Conservation (phyloP, 2,113 vertebrate genomes). For the Corythaixoides concolor region DNA sequence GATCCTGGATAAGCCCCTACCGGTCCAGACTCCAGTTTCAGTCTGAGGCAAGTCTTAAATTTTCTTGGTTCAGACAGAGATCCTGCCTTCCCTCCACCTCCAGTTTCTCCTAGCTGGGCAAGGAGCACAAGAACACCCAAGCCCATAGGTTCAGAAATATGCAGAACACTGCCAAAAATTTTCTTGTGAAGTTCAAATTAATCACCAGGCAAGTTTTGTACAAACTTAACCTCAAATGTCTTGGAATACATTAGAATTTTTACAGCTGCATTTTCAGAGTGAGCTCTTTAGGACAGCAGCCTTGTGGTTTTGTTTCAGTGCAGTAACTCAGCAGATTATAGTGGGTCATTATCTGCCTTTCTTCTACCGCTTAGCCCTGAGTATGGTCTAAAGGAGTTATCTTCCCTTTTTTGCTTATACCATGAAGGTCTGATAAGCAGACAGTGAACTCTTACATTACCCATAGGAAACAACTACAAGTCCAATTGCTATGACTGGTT, state of each 20-base stretch:
- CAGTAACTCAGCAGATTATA: background rate
- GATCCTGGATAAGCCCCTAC: background rate
- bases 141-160: background rate
- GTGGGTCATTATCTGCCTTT: background rate
- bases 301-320: background rate
- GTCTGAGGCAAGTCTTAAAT: background rate
- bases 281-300: background rate
- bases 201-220: background rate
- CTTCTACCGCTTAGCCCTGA: background rate
- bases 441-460: background rate
- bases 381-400: background rate
- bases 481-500: background rate
- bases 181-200: slow-evolving; percentile 3
- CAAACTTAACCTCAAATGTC: slow-evolving; percentile 36
- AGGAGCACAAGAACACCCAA: background rate
- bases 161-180: slow-evolving; percentile 5
- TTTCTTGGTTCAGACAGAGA: background rate
- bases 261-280: background rate
- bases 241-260: background rate
- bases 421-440: background rate
- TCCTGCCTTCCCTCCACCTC: background rate
- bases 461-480: background rate
- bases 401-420: background rate
- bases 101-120: background rate
- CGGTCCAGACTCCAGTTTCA: background rate